Percentiles rank a stretch among this genome's conserved stretches.
These are phyloP conservation scores for Calyptommatus sinebrachiatus DNA, from an alignment of 2,113 vertebrate species.

Conservation along the genomic window DNA sequence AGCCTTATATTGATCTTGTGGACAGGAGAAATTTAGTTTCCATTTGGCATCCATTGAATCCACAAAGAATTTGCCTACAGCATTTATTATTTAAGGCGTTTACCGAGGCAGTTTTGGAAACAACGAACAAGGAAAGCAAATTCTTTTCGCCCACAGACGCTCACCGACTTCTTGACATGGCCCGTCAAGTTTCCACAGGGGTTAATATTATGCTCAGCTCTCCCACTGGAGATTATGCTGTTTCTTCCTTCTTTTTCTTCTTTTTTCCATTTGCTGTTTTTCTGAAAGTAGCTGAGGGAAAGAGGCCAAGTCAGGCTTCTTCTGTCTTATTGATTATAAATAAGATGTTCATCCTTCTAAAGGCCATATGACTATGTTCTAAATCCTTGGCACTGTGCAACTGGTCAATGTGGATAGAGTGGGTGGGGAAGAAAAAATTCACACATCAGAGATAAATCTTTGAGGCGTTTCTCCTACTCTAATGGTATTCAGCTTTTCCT, in stretches of 20 bases:
- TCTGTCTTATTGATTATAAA: conserved; percentile 46
- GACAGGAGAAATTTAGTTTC: neutral
- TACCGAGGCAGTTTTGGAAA: too few species aligned
- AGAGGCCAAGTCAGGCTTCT: conserved; percentile 13
- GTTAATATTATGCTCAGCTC: neutral
- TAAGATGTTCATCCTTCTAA: conserved; percentile 41
- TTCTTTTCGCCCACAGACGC: neutral
- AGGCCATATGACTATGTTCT: conserved; percentile 36
- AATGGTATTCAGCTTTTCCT: conserved; percentile 1
- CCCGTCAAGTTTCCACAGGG: neutral
- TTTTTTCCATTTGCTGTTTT: neutral
- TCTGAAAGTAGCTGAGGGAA: conserved; percentile 9
- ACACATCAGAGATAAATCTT: neutral
- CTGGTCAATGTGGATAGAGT: neutral
- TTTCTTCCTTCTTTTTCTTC: neutral
- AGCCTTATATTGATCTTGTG: too few species aligned
- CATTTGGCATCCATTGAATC: neutral
- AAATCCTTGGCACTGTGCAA: conserved; percentile 26
- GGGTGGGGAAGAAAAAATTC: neutral
- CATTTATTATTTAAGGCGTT: too few species aligned
- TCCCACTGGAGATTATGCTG: neutral
- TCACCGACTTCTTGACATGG: neutral
- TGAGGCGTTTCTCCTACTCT: neutral
- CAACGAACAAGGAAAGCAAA: neutral
- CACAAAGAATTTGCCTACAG: too few species aligned